Percentiles rank a stretch among this genome's conserved stretches.
Conservation (phyloP, 2,113 vertebrate genomes). For the Mirza zaza region DNA sequence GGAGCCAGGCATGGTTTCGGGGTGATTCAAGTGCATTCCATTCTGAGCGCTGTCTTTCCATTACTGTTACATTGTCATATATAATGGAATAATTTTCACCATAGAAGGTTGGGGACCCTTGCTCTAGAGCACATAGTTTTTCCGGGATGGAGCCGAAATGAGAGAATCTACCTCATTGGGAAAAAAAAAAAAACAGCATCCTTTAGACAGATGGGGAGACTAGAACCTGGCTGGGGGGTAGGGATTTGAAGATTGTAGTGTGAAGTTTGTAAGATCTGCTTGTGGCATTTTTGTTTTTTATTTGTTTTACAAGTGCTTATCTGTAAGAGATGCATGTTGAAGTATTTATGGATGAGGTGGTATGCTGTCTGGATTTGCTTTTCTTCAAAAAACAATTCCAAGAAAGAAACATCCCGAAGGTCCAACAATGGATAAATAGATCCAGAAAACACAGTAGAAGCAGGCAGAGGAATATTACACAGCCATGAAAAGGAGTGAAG, state of each 20-base stretch:
- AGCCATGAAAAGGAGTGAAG: not conserved
- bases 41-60: too few relatives aligned
- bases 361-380: not conserved
- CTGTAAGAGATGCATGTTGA: not conserved
- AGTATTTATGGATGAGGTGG: not conserved
- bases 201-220: not conserved
- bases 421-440: not conserved
- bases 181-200: not conserved
- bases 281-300: not conserved
- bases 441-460: not conserved
- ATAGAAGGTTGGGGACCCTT: too few relatives aligned
- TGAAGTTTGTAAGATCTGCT: not conserved
- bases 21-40: too few relatives aligned
- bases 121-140: not conserved
- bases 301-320: not conserved
- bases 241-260: not conserved
- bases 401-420: not conserved
- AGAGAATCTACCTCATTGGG: not conserved
- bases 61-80: too few relatives aligned
- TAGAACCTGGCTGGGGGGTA: not conserved
- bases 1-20: too few relatives aligned
- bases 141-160: not conserved
- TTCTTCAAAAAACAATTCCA: not conserved
- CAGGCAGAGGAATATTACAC: not conserved
- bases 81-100: too few relatives aligned